Evolutionary conservation across 2,888 invertebrate genomes (phyloP).

Genomic region (Tortricodes alternella): DNA sequence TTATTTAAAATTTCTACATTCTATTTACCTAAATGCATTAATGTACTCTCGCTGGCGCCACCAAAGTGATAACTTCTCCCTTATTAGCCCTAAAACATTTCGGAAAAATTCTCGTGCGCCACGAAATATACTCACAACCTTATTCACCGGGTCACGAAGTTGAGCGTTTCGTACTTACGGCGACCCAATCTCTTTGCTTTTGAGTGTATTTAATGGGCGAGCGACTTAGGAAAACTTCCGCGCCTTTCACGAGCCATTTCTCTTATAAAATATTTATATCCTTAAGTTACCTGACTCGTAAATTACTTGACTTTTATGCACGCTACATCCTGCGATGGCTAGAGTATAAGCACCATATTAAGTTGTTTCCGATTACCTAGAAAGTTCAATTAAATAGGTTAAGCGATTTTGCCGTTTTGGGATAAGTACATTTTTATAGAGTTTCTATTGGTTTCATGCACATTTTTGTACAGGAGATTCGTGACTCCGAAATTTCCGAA

Average conservation of each 20-base stretch:
- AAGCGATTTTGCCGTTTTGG: too few species aligned
- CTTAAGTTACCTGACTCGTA: conserved; percentile 29
- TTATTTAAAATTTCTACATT: too few species aligned
- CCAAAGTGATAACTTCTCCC: conserved; percentile 8
- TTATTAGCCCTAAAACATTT: conserved; percentile 5
- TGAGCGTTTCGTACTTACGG: too few species aligned
- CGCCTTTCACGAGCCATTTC: conserved; percentile 26
- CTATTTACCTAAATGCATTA: too few species aligned
- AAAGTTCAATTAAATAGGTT: too few species aligned
- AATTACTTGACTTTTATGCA: conserved; percentile 28
- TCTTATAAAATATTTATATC: conserved; percentile 31
- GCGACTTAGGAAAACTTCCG: conserved; percentile 6
- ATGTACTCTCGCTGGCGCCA: background rate
- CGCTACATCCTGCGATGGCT: background rate
- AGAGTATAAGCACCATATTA: background rate
- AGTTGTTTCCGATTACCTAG: background rate
- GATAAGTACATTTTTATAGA: too few species aligned
- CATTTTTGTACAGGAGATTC: too few species aligned
- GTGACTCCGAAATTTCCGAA: too few species aligned
- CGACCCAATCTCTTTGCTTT: too few species aligned
- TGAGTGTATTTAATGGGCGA: conserved; percentile 27
- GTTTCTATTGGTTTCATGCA: too few species aligned
- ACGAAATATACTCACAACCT: too few species aligned
- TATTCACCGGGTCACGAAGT: too few species aligned
- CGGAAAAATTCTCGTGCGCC: conserved; percentile 19